Conservation (phyloP, 2,797 vertebrate species). For the Benthosema pterotum region DNA sequence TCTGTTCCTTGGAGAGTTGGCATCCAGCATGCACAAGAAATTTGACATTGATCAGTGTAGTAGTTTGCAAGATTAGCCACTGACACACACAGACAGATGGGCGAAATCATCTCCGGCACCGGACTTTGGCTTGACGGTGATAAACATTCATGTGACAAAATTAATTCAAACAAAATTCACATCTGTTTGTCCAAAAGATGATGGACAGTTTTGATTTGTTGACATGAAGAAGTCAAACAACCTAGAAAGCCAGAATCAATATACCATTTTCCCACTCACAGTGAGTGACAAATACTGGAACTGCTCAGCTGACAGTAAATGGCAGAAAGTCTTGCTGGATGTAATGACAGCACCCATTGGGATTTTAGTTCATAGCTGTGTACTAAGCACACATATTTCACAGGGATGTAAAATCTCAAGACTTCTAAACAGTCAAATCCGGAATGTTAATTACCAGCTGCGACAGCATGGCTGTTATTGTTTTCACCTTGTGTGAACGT, state of each 20-base stretch:
- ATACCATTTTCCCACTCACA: conserved; percentile 29
- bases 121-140: too few relatives aligned
- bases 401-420: conserved; percentile 58
- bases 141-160: conserved; percentile 18
- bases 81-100: too few relatives aligned
- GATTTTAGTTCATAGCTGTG: conserved; percentile 61
- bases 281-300: conserved; percentile 48
- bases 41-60: too few relatives aligned
- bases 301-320: conserved; percentile 48
- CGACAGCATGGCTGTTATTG: too few relatives aligned
- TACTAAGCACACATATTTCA: conserved; percentile 62
- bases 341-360: conserved; percentile 41
- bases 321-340: conserved; percentile 55
- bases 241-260: conserved; percentile 16
- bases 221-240: conserved; percentile 17
- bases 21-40: too few relatives aligned
- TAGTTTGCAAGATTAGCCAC: too few relatives aligned
- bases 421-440: conserved; percentile 4
- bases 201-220: conserved; percentile 28
- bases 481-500: too few relatives aligned
- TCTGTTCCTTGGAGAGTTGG: too few relatives aligned
- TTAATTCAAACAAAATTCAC: conserved; percentile 6
- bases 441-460: too few relatives aligned
- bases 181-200: not conserved
- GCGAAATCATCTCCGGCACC: too few relatives aligned